Evolutionary conservation across 2,797 vertebrate genomes (phyloP).

Genomic region (Lophotriccus pileatus): DNA sequence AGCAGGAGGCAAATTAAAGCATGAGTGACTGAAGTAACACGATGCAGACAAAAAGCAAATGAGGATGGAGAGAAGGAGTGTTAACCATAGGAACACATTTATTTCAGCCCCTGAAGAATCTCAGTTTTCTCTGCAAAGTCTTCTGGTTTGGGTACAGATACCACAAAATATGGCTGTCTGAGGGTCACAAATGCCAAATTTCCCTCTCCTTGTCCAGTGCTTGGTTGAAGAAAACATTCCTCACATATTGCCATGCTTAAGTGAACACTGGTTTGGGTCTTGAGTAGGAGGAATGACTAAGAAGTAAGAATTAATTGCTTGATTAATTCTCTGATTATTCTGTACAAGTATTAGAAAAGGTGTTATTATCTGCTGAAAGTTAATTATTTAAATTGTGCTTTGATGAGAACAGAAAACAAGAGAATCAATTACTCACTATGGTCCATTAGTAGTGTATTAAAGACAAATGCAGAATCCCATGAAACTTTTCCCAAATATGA

Average conservation of each 20-base stretch:
- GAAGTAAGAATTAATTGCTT: background rate
- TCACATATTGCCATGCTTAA: background rate
- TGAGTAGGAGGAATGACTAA: constrained; percentile 13
- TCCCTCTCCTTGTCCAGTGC: background rate
- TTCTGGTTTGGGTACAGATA: background rate
- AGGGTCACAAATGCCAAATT: background rate
- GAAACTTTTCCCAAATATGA: background rate
- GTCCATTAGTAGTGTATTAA: background rate
- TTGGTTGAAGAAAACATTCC: background rate
- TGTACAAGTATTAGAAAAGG: background rate
- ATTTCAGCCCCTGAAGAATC: background rate
- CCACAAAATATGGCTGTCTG: background rate
- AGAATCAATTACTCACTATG: background rate
- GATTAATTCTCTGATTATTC: background rate
- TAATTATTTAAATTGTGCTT: constrained; percentile 21
- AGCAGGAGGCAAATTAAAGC: background rate
- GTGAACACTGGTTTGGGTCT: background rate
- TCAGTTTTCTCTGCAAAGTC: background rate
- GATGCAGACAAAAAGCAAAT: background rate
- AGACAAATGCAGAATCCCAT: background rate
- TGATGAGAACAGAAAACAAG: background rate
- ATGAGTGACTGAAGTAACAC: background rate
- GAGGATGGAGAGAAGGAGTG: background rate
- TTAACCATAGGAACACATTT: background rate
- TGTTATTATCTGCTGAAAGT: constrained; percentile 12